These are phyloP conservation scores for Battus philenor DNA, from an alignment of 1,140 invertebrate species.

Conservation along the genomic window DNA sequence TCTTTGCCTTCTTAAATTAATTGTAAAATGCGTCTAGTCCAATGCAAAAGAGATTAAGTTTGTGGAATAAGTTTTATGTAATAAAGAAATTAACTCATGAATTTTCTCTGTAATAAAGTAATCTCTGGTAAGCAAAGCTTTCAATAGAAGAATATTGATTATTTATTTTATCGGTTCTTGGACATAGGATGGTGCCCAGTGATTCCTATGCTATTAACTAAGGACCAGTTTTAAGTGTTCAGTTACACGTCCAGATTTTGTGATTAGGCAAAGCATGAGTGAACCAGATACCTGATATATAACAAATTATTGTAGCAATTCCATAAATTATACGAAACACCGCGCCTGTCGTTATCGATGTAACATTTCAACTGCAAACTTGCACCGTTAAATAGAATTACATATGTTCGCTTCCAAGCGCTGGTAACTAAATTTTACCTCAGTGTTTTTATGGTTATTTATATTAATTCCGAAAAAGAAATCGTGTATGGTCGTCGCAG, in stretches of 20 bases:
- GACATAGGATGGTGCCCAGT: conserved; percentile 32
- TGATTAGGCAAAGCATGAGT: conserved; percentile 71
- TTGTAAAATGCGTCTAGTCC: conserved; percentile 71
- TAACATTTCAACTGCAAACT: neutral
- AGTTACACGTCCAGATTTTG: conserved; percentile 69
- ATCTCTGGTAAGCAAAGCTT: conserved; percentile 13
- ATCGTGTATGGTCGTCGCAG: too few relatives aligned
- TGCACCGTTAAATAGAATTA: conserved; percentile 1
- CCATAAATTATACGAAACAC: conserved; percentile 6
- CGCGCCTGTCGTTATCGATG: neutral
- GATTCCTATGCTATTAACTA: conserved; percentile 36
- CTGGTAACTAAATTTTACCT: too few relatives aligned
- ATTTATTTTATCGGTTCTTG: conserved; percentile 37
- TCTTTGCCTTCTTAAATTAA: conserved; percentile 73
- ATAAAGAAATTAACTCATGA: conserved; percentile 1
- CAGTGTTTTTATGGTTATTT: too few relatives aligned
- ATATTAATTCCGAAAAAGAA: too few relatives aligned
- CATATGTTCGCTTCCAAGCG: too few relatives aligned
- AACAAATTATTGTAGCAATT: conserved; percentile 27
- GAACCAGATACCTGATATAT: conserved; percentile 56
- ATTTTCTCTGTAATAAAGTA: conserved; percentile 4
- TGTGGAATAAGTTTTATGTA: conserved; percentile 49
- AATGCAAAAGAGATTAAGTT: conserved; percentile 72
- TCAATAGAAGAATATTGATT: conserved; percentile 35
- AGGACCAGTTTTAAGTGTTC: conserved; percentile 72